A percentile compares a stretch with the other conserved stretches of the same genome.
Conservation (phyloP, 2,797 vertebrate species). For the Hoplostethus atlanticus region DNA sequence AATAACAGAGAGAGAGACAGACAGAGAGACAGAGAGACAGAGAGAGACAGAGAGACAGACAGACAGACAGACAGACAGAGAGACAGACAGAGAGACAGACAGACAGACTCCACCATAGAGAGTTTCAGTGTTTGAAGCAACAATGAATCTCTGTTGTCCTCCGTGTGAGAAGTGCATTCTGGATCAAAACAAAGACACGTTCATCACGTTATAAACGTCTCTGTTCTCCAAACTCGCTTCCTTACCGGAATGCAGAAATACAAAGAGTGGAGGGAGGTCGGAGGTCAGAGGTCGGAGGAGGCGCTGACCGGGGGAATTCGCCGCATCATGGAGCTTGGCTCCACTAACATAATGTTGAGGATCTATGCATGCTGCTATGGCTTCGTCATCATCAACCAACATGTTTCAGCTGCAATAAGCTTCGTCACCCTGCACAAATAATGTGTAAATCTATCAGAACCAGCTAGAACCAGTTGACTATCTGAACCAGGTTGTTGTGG, state of each 20-base stretch:
- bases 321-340: constrained; percentile 25
- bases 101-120: constrained; percentile 34
- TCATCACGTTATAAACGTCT: constrained; percentile 53
- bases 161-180: constrained; percentile 65
- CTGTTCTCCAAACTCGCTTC: constrained; percentile 37
- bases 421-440: too few relatives aligned
- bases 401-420: too few relatives aligned
- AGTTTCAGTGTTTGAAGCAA: constrained; percentile 66
- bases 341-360: background rate
- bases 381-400: too few relatives aligned
- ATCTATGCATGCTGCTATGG: background rate
- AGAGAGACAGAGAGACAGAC: background rate
- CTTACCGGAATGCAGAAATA: constrained; percentile 31
- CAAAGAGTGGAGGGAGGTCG: constrained; percentile 36
- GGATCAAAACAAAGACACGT: constrained; percentile 71
- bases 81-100: too few relatives aligned
- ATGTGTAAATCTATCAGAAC: too few relatives aligned
- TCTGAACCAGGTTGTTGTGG: too few relatives aligned
- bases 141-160: constrained; percentile 60
- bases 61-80: too few relatives aligned
- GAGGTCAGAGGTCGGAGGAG: constrained; percentile 24
- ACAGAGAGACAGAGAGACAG: background rate
- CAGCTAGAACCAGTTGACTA: too few relatives aligned
- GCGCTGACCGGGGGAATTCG: constrained; percentile 15
- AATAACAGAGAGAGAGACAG: background rate